Evolutionary conservation across 2,888 invertebrate species (phyloP).

Genomic region (Yponomeuta evonymella): DNA sequence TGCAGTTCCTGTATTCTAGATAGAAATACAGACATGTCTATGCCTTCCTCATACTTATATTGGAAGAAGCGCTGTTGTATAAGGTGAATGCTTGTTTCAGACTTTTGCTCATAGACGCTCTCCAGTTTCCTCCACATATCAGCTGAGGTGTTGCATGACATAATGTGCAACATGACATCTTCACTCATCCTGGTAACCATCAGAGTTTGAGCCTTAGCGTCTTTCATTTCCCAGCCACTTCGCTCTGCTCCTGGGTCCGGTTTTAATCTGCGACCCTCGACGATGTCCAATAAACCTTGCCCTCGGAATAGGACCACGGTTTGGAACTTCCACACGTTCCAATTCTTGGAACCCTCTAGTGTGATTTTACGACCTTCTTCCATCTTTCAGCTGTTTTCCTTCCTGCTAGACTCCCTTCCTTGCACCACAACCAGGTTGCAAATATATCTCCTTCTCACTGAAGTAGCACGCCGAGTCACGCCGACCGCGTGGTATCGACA

Average conservation of each 20-base stretch:
- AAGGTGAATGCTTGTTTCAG: slow-evolving; percentile 29
- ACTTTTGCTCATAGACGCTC: slow-evolving; percentile 30
- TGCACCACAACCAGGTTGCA: too few relatives aligned
- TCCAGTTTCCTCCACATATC: slow-evolving; percentile 25
- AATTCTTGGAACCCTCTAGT: slow-evolving; percentile 3
- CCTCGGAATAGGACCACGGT: background rate
- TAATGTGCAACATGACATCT: background rate
- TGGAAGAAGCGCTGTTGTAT: slow-evolving; percentile 28
- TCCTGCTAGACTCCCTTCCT: too few relatives aligned
- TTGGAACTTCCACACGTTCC: background rate
- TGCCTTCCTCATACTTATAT: background rate
- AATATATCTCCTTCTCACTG: too few relatives aligned
- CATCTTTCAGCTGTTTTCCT: too few relatives aligned
- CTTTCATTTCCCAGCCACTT: background rate
- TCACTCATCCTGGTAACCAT: background rate
- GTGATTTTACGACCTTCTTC: background rate
- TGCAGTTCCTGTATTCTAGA: too few relatives aligned
- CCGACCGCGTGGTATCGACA: too few relatives aligned
- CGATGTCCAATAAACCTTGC: background rate
- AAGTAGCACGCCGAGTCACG: too few relatives aligned
- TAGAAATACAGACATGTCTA: background rate
- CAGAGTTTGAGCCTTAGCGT: background rate
- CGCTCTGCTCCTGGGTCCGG: background rate
- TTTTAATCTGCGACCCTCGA: background rate
- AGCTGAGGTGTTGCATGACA: slow-evolving; percentile 14